Conservation (phyloP, 2,888 invertebrate genomes). For the Pachycephus smyrnensis region DNA sequence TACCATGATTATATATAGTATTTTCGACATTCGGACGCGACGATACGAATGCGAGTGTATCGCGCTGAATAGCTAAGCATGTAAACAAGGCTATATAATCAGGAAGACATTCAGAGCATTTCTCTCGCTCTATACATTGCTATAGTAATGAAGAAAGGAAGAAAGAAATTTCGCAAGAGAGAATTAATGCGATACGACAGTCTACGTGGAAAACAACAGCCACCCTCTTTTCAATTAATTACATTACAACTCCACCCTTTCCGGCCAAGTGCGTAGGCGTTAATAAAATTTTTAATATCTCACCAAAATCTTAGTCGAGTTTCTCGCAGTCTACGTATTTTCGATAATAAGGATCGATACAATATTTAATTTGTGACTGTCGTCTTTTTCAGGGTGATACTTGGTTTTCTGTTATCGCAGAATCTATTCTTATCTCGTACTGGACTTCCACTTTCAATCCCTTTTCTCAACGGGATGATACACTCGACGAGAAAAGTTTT, state of each 20-base stretch:
- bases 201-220: not conserved
- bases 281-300: not conserved
- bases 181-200: not conserved
- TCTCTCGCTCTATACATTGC: not conserved
- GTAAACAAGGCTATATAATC: not conserved
- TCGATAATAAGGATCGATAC: not conserved
- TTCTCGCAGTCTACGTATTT: not conserved
- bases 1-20: not conserved
- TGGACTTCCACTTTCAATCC: not conserved
- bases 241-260: not conserved
- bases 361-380: not conserved
- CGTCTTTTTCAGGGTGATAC: not conserved
- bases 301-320: not conserved
- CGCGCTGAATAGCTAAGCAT: not conserved
- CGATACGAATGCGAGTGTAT: too few species aligned
- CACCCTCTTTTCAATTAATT: not conserved
- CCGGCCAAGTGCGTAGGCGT: not conserved
- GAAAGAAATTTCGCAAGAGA: not conserved
- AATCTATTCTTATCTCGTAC: not conserved
- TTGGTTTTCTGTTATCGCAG: not conserved
- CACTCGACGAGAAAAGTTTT: not conserved
- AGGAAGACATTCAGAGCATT: not conserved
- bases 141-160: not conserved
- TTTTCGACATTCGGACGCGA: not conserved
- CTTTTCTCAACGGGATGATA: not conserved